Evolutionary conservation across 2,113 vertebrate genomes (phyloP).

Genomic region (Plestiodon gilberti): DNA sequence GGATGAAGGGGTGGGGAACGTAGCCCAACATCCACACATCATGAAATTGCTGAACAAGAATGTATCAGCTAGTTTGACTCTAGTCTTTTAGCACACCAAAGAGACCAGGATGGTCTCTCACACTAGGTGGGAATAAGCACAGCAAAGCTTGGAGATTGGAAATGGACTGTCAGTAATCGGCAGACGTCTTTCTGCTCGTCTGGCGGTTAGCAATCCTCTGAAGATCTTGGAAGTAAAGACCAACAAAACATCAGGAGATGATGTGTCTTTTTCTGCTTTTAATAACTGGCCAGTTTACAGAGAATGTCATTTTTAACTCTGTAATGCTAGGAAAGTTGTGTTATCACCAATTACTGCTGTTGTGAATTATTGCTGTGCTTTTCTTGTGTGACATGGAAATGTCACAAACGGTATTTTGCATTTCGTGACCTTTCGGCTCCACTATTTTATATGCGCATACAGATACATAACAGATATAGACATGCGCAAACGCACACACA

Average conservation of each 20-base stretch:
- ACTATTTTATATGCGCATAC: background rate
- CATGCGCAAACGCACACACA: too few species aligned
- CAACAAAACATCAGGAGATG: too few species aligned
- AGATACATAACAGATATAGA: too few species aligned
- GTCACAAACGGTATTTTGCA: too few species aligned
- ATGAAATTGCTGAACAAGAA: background rate
- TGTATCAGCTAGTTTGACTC: background rate
- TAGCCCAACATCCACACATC: accelerated
- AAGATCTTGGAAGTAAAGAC: too few species aligned
- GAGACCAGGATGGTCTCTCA: background rate
- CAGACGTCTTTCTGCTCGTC: too few species aligned
- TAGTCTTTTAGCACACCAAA: background rate
- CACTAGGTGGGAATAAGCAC: background rate
- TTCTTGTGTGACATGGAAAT: background rate
- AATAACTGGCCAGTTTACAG: too few species aligned
- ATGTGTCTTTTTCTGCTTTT: too few species aligned
- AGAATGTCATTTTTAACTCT: too few species aligned
- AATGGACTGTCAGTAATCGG: too few species aligned
- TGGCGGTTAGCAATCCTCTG: too few species aligned
- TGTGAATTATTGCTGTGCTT: background rate
- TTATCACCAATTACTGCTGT: background rate
- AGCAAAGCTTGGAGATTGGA: background rate
- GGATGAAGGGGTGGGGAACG: background rate
- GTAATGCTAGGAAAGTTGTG: too few species aligned
- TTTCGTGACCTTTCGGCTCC: background rate